Base-by-base conservation (phyloP, 2,797 vertebrate species). In the Sebastiscus tertius region DNA sequence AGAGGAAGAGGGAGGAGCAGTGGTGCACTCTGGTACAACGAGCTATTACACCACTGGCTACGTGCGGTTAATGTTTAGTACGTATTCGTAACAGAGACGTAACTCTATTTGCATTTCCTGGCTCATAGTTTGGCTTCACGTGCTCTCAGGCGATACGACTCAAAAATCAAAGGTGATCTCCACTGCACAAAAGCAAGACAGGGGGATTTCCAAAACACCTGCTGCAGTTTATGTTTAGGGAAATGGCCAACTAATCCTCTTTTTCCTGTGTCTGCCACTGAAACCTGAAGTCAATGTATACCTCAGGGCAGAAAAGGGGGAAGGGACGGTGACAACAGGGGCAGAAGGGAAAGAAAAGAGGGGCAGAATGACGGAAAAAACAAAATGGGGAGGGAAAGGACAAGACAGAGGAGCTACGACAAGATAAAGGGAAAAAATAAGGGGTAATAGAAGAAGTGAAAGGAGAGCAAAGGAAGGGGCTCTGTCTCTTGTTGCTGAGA, bases 131-230 rank as follows among this genome's bases (percentile, higher is more conserved):
- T n/a, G 39, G 70, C 79, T 79, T 65, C 52, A 55, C 36, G 1
- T 78, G 84, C 83, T 91, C 79, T 75, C 55, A 12, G 88, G 86
- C 68, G 6, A 77, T 26, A n/a, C 0, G 56, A 88, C 78, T 91
- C 83, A 83, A 65, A 90, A 87, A 88, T 89, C 86, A 90, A 91
- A 89, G 86, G 64, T 81, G 82, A 91, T 83, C 56, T 77, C 70
- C 5, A 3, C 66, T 29, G 49, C 74, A 87, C 78, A 85, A 89
- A 87, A 62, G 55, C 73, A 72, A 42, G 29, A 83, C 42, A 2
- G 5, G 88, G 90, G 91, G 78, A 81, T 88, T 90, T 91, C 90
- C 89, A 89, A 71, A 87, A 54, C 90, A 93, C 89, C 87, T 93
- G 90, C 88, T 84, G 84, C 81, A 84, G 64, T 89, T 88, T 83